phyloP scores from a whole-genome alignment of 2,888 invertebrate species.

The Hirtodrosophila trivittata region DNA sequence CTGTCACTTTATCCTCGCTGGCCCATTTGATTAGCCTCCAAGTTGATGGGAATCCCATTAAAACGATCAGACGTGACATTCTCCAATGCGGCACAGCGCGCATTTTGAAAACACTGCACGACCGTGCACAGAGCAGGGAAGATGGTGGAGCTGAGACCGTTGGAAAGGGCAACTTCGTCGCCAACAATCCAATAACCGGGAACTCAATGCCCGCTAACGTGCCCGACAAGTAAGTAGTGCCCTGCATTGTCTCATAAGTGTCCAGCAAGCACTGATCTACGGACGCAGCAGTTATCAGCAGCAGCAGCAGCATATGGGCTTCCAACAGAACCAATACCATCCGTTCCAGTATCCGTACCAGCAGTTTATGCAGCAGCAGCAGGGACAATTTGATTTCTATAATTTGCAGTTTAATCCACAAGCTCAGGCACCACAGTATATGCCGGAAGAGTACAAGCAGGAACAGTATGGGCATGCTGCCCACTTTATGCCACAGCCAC shows the following conservation, averaged over 20 bases:
- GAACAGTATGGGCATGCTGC: slow-evolving; percentile 7
- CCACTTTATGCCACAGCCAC: slow-evolving; percentile 7
- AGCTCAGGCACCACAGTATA: slow-evolving; percentile 8
- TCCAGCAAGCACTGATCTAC: slow-evolving; percentile 22
- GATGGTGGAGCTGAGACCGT: slow-evolving; percentile 19
- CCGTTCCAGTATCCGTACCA: slow-evolving; percentile 22
- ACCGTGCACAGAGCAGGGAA: slow-evolving; percentile 83
- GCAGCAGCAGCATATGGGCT: slow-evolving; percentile 1
- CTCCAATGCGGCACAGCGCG: slow-evolving; percentile 92
- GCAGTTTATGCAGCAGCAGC: slow-evolving; percentile 23
- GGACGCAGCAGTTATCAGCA: slow-evolving; percentile 30
- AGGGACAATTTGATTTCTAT: slow-evolving; percentile 2
- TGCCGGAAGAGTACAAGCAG: slow-evolving; percentile 9
- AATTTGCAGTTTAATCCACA: slow-evolving; percentile 9
- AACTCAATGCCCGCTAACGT: slow-evolving; percentile 66
- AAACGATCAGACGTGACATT: slow-evolving; percentile 92
- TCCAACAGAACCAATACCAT: neutral
- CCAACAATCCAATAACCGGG: slow-evolving; percentile 55
- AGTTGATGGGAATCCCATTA: slow-evolving; percentile 93
- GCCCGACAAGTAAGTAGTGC: slow-evolving; percentile 73
- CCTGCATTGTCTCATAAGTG: neutral
- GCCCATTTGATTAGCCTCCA: slow-evolving; percentile 92
- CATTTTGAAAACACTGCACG: slow-evolving; percentile 90
- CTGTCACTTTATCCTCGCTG: slow-evolving; percentile 88
- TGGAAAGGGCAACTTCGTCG: slow-evolving; percentile 2